Base-by-base conservation (phyloP, 2,888 invertebrate genomes). In the Trachelus stipa region DNA sequence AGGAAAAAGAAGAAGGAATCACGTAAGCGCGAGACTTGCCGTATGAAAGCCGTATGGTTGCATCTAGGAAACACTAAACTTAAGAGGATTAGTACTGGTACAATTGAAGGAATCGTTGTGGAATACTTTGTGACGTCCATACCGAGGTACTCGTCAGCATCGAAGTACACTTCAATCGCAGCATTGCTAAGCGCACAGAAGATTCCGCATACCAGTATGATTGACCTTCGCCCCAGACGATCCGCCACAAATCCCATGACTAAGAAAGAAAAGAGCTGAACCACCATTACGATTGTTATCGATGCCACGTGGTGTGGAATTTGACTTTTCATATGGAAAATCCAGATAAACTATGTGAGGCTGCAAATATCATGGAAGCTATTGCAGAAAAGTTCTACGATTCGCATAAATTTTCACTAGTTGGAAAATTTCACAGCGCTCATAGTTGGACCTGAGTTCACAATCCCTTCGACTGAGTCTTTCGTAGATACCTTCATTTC, bases 341-440 rank as follows among this genome's bases (percentile, higher is more conserved):
- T 0, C 92, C 92, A n/a, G 90, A 88, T 15, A 92, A 90, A 80
- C 93, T 92, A 78, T 93, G 93, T 35, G 92, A 91, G 4, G 92
- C 80, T 87, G 92, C 89, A 37, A 93, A 88, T 0, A 90, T 81
- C 0, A 92, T 80, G 0, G 91, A 88, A 4, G 93, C 90, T 4
- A 90, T 79, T 34, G 34, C 9, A 34, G 34, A 12, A 93, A 84
- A 0, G 93, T 93, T 73, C 90, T 90, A 31, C 88, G 88, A 79
- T 88, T 88, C 2, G 81, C 86, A 11, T 81, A 82, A 0, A 83
- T 81, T 1, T 80, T 79, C 56, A 90, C 85, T 6, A 91, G 71
- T 15, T 87, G 84, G 12, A 76, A 85, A 12, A 88, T 68, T 15
- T 80, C 35, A 74, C 78, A 1, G 37, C 23, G 34, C 79, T 75